These are phyloP conservation scores for Accipiter badius DNA, from an alignment of 2,797 vertebrate species.

Conservation along the genomic window DNA sequence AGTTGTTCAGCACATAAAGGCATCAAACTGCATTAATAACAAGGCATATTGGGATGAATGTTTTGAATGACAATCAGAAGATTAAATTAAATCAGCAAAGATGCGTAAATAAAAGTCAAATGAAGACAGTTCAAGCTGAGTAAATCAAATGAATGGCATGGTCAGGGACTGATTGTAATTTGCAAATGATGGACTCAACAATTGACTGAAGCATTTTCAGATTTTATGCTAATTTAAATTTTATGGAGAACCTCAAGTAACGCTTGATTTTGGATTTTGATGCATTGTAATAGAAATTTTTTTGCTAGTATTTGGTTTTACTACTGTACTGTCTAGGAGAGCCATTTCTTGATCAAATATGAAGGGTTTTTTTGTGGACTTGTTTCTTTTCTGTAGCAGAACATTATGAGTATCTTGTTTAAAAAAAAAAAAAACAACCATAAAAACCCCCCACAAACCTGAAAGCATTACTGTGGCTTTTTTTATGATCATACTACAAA, in stretches of 20 bases:
- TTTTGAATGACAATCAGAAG: conserved; percentile 34
- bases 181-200: conserved; percentile 4
- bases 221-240: conserved; percentile 1
- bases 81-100: conserved; percentile 42
- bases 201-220: conserved; percentile 3
- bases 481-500: neutral
- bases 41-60: neutral
- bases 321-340: neutral
- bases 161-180: conserved; percentile 32
- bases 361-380: neutral
- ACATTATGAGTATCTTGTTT: neutral
- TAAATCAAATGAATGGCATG: conserved; percentile 43
- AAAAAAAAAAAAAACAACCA: neutral
- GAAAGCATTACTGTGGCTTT: neutral
- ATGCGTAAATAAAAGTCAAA: neutral
- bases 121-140: conserved; percentile 32
- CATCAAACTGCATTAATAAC: conserved; percentile 18
- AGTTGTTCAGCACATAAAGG: neutral
- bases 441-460: neutral
- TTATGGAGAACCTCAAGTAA: neutral
- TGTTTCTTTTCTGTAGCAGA: neutral
- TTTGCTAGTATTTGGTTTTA: neutral
- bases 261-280: conserved; percentile 3
- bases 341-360: neutral
- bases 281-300: neutral